These are phyloP conservation scores for Drosophila lutescens DNA, from an alignment of 2,888 invertebrate species.

Conservation along the genomic window DNA sequence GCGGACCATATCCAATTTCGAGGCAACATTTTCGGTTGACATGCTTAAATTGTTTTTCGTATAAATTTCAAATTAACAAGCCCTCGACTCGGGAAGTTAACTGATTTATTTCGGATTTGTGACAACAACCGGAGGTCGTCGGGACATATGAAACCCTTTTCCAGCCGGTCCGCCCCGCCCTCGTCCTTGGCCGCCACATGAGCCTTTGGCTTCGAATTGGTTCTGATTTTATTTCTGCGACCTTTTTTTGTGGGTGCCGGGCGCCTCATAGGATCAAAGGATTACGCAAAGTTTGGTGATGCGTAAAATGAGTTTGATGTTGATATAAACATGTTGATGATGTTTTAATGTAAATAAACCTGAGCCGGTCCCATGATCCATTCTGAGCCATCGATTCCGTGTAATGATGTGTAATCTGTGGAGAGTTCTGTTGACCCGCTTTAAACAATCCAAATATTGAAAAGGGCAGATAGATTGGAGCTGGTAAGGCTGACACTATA, in stretches of 20 bases:
- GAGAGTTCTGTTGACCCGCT: slow-evolving; percentile 20
- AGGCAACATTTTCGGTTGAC: slow-evolving; percentile 55
- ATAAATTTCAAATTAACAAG: slow-evolving; percentile 80
- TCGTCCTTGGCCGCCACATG: slow-evolving; percentile 20
- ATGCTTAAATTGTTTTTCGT: slow-evolving; percentile 77
- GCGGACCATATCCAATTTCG: slow-evolving; percentile 31
- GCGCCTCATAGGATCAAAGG: slow-evolving; percentile 71
- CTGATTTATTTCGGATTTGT: slow-evolving; percentile 78
- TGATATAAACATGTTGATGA: slow-evolving; percentile 81
- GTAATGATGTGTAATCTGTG: slow-evolving; percentile 75
- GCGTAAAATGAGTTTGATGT: slow-evolving; percentile 80
- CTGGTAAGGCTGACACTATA: not conserved
- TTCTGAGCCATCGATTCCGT: slow-evolving; percentile 38
- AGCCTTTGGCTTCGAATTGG: slow-evolving; percentile 26
- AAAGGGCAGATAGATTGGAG: not conserved
- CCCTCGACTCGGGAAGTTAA: slow-evolving; percentile 68
- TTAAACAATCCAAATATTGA: slow-evolving; percentile 22
- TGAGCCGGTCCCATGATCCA: slow-evolving; percentile 22
- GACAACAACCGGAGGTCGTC: slow-evolving; percentile 48
- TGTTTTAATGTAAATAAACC: slow-evolving; percentile 79
- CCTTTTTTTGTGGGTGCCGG: slow-evolving; percentile 35
- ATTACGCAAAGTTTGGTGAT: slow-evolving; percentile 78
- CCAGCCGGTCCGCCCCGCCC: slow-evolving; percentile 18
- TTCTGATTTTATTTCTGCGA: slow-evolving; percentile 54
- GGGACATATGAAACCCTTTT: slow-evolving; percentile 70